phyloP scores from a whole-genome alignment of 1,140 invertebrate species.

The Chironomus tepperi region DNA sequence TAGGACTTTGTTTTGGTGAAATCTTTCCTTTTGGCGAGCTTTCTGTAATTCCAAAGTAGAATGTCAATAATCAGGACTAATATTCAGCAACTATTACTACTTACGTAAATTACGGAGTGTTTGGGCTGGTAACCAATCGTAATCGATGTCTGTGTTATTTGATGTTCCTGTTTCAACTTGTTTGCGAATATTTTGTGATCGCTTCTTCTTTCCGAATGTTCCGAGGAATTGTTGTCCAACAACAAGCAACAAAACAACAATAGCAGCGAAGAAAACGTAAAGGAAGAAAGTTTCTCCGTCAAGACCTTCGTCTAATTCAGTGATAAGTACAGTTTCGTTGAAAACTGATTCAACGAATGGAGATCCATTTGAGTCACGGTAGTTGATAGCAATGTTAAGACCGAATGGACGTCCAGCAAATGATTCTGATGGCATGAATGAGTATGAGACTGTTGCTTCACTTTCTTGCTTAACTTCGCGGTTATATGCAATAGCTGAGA shows the following conservation, averaged over 20 bases:
- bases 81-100: slow-evolving; percentile 37
- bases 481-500: slow-evolving; percentile 85
- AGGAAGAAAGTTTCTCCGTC: slow-evolving; percentile 98
- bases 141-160: slow-evolving; percentile 90
- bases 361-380: slow-evolving; percentile 67
- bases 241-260: slow-evolving; percentile 77
- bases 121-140: slow-evolving; percentile 94
- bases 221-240: slow-evolving; percentile 83
- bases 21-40: slow-evolving; percentile 45
- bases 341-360: slow-evolving; percentile 84
- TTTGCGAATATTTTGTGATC: slow-evolving; percentile 48
- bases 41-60: slow-evolving; percentile 43
- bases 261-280: slow-evolving; percentile 86
- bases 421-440: slow-evolving; percentile 88
- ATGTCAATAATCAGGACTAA: slow-evolving; percentile 27
- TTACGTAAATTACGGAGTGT: slow-evolving; percentile 73
- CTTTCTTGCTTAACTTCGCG: slow-evolving; percentile 80
- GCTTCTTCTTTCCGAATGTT: slow-evolving; percentile 47
- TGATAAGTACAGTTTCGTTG: slow-evolving; percentile 96
- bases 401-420: slow-evolving; percentile 95
- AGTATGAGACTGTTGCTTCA: slow-evolving; percentile 92
- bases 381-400: slow-evolving; percentile 85
- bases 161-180: slow-evolving; percentile 69
- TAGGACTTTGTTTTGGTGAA: slow-evolving; percentile 42
- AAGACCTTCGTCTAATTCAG: slow-evolving; percentile 92